Evolutionary conservation across 2,797 vertebrate genomes (phyloP), one percentile per base, ranked within the genome.

Genomic region (Lophius americanus): DNA sequence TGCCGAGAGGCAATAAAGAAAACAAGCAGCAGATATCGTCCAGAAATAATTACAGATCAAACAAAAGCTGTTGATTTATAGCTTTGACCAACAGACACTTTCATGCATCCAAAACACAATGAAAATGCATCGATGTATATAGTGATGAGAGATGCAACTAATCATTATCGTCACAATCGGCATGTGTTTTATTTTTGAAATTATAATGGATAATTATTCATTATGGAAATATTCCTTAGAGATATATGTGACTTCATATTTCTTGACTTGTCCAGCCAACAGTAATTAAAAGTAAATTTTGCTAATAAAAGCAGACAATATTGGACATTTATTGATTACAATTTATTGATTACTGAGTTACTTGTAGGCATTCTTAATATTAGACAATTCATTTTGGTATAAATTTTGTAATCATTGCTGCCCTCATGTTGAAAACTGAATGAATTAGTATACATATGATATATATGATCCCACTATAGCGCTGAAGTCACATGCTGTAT

Each of bases 41-140:
- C 33, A 50, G 32, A 42, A 67, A 62, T 68, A 13, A 42, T 33
- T 11, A 33, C 9, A 47, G 9, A 44, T 7, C 32, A 6, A 47
- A 12, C 2, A 7, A 32, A 36, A 6, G 9, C 33, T 54, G 44
- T 71, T 37, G 51, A 59, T 60, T 75, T 32, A 55, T 8, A 63
- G 39, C 52, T 61, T 57, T 72, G 46, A 23, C 9, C 13, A 49
- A 46, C 46, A 49, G 47, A 51, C 37, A n/a, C 9, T 32, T 46
- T 7, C 23, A 56, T 58, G 36, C 41, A 61, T 57, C 14, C 7
- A 38, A 53, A 39, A 59, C 51, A 14, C 9, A 35, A 53, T 72
- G 12, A 42, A 42, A 78, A 44, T 44, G 14, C 6, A 57, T 9
- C 5, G 46, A 46, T 44, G 35, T 46, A 48, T 13, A 36, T 13